Percentiles rank a stretch among this genome's conserved stretches.
Conservation (phyloP, 2,113 vertebrate genomes). For the Dipodomys spectabilis region DNA sequence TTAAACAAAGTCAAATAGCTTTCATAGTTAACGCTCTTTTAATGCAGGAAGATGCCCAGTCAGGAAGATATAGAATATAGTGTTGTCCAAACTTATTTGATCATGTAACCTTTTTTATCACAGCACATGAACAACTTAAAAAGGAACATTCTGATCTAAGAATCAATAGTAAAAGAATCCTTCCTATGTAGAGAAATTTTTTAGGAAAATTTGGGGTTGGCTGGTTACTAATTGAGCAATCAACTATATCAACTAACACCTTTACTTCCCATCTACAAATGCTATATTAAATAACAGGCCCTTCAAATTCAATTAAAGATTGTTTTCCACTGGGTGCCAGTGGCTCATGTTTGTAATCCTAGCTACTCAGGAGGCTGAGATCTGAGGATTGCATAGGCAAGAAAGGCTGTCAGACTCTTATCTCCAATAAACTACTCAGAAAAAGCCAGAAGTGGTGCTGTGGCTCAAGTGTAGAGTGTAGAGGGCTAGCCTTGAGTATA, state of each 20-base stretch:
- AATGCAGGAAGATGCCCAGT: neutral
- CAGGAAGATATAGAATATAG: neutral
- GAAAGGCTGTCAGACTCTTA: too few species aligned
- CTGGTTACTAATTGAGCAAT: neutral
- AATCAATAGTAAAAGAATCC: neutral
- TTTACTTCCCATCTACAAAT: neutral
- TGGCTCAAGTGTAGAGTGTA: too few species aligned
- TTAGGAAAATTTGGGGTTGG: neutral
- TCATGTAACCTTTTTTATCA: neutral
- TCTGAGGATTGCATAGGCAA: too few species aligned
- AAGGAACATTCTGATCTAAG: neutral
- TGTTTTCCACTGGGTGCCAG: too few species aligned
- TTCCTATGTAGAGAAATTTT: neutral
- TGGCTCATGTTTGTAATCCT: too few species aligned
- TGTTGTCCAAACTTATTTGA: neutral
- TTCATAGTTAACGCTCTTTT: neutral
- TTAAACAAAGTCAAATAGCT: neutral
- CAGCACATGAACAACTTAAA: neutral
- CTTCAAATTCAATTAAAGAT: constrained; percentile 38
- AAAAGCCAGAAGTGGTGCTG: too few species aligned
- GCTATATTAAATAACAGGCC: neutral
- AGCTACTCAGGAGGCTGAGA: too few species aligned
- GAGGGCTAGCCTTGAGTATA: too few species aligned
- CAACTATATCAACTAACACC: neutral
- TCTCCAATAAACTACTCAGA: too few species aligned